A percentile compares a stretch with the other conserved stretches of the same genome.
Conservation (phyloP, 2,113 vertebrate species). For the Malurus elegans region DNA sequence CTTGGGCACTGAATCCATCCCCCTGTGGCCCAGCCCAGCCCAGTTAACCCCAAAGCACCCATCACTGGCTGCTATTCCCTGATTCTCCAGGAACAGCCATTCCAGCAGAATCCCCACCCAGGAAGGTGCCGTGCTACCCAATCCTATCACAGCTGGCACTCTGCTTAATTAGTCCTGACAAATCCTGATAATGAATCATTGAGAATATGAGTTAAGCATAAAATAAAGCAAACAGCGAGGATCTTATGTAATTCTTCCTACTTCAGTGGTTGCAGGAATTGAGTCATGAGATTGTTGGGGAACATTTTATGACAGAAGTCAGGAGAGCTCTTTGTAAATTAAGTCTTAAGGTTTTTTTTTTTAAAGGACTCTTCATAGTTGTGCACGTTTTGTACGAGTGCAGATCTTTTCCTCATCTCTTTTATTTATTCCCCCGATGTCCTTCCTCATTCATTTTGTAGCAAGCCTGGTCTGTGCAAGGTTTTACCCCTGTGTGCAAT, state of each 20-base stretch:
- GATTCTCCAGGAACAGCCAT: accelerated
- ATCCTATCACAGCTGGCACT: background rate
- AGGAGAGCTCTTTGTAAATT: background rate
- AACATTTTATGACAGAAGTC: background rate
- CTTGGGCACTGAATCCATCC: background rate
- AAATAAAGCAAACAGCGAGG: background rate
- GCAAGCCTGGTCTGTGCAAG: background rate
- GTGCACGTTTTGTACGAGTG: background rate
- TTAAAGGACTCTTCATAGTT: background rate
- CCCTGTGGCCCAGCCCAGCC: background rate
- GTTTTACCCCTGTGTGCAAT: background rate
- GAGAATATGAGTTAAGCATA: background rate
- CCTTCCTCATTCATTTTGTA: background rate
- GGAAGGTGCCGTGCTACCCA: background rate
- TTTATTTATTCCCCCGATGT: background rate
- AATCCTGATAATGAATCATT: slow-evolving; percentile 37
- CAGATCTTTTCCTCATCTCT: background rate
- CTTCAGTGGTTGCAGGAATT: slow-evolving; percentile 3
- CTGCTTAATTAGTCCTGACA: slow-evolving; percentile 34
- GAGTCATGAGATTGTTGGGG: background rate
- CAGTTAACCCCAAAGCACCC: background rate
- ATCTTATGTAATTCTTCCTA: background rate
- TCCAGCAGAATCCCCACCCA: background rate
- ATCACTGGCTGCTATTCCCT: background rate
- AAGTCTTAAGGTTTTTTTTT: background rate